Evolutionary conservation across 2,888 invertebrate species (phyloP).

Genomic region (Epirrita christyi): DNA sequence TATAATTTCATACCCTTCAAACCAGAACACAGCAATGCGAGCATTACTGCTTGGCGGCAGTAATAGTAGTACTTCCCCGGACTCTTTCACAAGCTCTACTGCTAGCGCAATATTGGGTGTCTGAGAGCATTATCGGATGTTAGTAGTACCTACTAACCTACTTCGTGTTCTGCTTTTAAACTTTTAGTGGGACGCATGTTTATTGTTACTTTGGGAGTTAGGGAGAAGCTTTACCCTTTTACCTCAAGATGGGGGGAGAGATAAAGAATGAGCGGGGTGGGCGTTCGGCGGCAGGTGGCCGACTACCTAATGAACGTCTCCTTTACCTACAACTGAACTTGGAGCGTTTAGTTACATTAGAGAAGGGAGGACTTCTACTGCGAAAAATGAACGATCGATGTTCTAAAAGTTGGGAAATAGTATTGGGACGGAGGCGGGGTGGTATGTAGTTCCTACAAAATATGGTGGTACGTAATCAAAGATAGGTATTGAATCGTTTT

Average conservation of each 20-base stretch:
- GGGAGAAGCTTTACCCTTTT: slow-evolving; percentile 31
- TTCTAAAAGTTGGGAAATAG: slow-evolving; percentile 9
- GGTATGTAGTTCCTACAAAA: not conserved
- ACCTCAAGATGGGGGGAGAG: slow-evolving; percentile 25
- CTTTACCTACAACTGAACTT: slow-evolving; percentile 34
- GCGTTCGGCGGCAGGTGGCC: slow-evolving; percentile 33
- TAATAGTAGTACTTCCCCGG: no score
- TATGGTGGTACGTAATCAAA: not conserved
- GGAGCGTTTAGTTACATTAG: slow-evolving; percentile 26
- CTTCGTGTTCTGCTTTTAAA: slow-evolving; percentile 9
- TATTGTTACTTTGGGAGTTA: slow-evolving; percentile 16
- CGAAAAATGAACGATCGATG: slow-evolving; percentile 17
- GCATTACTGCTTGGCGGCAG: no score
- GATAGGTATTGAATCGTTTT: not conserved
- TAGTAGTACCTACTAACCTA: not conserved
- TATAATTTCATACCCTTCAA: no score
- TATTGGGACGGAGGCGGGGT: not conserved
- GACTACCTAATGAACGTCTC: slow-evolving; percentile 37
- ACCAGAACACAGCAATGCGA: no score
- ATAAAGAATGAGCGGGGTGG: slow-evolving; percentile 27
- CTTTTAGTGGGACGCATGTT: slow-evolving; percentile 2
- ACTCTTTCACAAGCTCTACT: no score
- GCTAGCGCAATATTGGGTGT: no score
- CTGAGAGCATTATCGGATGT: not conserved
- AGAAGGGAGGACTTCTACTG: slow-evolving; percentile 15